Evolutionary conservation across 2,113 vertebrate species (phyloP).

Genomic region (Setophaga kirtlandii): DNA sequence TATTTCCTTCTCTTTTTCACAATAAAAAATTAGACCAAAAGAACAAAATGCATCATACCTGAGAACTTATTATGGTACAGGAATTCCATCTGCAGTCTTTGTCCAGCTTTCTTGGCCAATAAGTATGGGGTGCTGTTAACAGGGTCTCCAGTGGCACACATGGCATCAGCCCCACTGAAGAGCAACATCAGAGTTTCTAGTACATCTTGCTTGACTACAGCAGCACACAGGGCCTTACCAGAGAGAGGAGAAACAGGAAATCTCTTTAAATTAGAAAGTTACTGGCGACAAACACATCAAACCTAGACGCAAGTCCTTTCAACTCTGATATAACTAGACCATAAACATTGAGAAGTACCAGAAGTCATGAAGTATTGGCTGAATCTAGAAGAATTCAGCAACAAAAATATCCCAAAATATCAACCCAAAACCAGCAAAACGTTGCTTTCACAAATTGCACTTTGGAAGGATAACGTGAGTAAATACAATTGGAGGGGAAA

Average conservation of each 20-base stretch:
- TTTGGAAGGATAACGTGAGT: neutral
- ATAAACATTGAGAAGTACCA: neutral
- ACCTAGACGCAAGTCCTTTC: neutral
- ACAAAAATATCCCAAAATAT: neutral
- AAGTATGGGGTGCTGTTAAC: slow-evolving; percentile 88
- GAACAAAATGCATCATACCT: slow-evolving; percentile 70
- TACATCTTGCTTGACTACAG: slow-evolving; percentile 85
- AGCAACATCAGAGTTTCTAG: slow-evolving; percentile 88
- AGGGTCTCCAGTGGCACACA: slow-evolving; percentile 91
- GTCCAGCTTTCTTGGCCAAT: slow-evolving; percentile 89
- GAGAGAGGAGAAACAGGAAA: neutral
- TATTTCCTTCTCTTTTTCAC: neutral
- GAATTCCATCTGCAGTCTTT: slow-evolving; percentile 95
- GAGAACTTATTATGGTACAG: slow-evolving; percentile 94
- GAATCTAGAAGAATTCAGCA: neutral
- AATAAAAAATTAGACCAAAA: neutral
- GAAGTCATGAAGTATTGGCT: neutral
- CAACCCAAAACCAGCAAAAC: neutral
- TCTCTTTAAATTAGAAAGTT: neutral
- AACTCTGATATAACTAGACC: neutral
- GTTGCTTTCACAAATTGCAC: neutral
- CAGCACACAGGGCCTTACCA: slow-evolving; percentile 87
- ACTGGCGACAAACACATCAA: neutral
- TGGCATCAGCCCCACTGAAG: slow-evolving; percentile 92
- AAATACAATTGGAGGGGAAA: neutral